phyloP scores from a whole-genome alignment of 2,888 invertebrate genomes.

The Heliconius aoede region DNA sequence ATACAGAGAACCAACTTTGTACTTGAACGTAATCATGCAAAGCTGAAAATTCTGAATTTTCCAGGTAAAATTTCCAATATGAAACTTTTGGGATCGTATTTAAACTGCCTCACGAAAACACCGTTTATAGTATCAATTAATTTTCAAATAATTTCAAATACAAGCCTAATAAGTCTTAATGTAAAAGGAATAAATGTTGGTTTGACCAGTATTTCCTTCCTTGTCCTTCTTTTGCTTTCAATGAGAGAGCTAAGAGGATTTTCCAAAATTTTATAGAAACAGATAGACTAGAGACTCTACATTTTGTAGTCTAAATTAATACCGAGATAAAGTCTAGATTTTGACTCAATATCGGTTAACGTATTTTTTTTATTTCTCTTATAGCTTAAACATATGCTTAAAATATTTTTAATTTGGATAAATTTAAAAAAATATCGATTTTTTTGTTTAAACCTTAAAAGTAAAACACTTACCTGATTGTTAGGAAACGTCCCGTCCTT shows the following conservation, averaged over 20 bases:
- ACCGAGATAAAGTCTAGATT: no score
- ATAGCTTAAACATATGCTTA: no score
- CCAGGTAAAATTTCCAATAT: neutral
- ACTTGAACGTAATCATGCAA: neutral
- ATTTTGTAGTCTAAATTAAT: neutral
- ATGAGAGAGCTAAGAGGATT: no score
- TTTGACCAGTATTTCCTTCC: neutral
- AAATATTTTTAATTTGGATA: no score
- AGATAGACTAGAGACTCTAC: neutral
- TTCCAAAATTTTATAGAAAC: neutral
- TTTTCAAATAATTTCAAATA: neutral
- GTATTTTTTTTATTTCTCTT: no score
- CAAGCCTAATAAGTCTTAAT: neutral
- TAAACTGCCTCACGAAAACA: neutral
- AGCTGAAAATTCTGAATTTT: conserved; percentile 7
- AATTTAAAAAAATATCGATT: no score
- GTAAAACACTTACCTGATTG: conserved; percentile 88
- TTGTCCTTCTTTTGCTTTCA: no score
- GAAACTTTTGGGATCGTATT: conserved; percentile 13
- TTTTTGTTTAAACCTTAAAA: neutral
- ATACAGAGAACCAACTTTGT: conserved; percentile 9
- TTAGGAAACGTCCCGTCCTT: conserved; percentile 97
- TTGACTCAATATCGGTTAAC: no score
- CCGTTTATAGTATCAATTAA: neutral
- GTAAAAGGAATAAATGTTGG: neutral